Percentiles rank a stretch among this genome's conserved stretches.
These are phyloP conservation scores for Xenops minutus DNA, from an alignment of 2,797 vertebrate species.

Conservation along the genomic window DNA sequence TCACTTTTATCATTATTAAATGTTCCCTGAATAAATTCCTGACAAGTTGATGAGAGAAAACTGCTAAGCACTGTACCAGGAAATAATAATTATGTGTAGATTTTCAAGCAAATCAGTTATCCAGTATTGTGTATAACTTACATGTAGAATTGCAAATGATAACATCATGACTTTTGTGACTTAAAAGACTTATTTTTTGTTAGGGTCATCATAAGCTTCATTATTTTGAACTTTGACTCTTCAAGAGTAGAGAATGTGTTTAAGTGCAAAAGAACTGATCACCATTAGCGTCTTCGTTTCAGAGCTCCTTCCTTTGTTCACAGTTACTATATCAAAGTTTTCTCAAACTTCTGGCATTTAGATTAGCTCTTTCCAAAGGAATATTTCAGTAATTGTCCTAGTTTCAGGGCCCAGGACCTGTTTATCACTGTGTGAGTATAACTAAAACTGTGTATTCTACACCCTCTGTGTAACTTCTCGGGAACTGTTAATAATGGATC, in stretches of 20 bases:
- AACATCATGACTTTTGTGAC: background rate
- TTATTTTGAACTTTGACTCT: background rate
- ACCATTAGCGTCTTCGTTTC: background rate
- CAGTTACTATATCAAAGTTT: background rate
- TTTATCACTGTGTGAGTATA: no score
- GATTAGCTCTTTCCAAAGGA: background rate
- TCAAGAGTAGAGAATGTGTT: background rate
- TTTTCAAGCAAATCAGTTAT: background rate
- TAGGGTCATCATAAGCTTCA: background rate
- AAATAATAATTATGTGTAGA: background rate
- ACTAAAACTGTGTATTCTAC: no score
- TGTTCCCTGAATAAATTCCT: background rate
- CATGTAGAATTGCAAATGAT: background rate
- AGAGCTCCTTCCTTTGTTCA: background rate
- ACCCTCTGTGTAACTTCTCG: no score
- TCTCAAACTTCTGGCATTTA: background rate
- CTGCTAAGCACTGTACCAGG: background rate
- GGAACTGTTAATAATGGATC: no score
- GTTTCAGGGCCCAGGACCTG: no score
- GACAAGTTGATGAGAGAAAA: background rate
- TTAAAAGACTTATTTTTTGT: background rate
- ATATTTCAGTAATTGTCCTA: background rate
- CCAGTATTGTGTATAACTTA: background rate
- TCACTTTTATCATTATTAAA: conserved; percentile 13
- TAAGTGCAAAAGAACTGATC: background rate